Base-by-base conservation (phyloP, 2,113 vertebrate genomes). In the Rhinolophus ferrumequinum region DNA sequence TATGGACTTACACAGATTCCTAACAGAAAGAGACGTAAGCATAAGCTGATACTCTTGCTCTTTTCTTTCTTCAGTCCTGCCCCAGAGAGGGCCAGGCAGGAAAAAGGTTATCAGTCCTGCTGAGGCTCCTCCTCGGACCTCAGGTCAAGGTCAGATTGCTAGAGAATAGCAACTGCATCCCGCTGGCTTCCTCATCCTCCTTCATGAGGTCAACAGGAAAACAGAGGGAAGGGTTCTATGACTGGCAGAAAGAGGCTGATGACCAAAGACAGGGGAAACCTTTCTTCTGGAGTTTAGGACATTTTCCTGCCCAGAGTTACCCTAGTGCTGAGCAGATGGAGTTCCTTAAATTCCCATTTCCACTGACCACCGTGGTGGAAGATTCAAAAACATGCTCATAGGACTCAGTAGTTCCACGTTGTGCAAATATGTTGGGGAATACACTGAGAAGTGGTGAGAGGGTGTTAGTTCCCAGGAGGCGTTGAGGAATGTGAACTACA, bases 81-180 rank as follows among this genome's bases (percentile, higher is more conserved):
- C 26, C 50, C 44, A 9, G 66, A 87, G 56, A 83, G 62, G 47
- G 24, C 60, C 22, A 76, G 38, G 77, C 54, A 73, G 54, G 56
- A n/a, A 64, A 58, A 70, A 66, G 9, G 47, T 92, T 52, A 6
- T 26, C 90, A 35, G 18, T 72, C 19, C 77, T 58, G 2, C 8
- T 1, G 82, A 41, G 14, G 56, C 30, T 56, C 14, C 76, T 79
- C 60, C 4, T 83, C 26, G 44, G 60, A 38, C 76, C 89, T 92
- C 79, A 75, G 50, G 86, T 93, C 95, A 97, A 98, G 97, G 97
- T 95, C 96, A 97, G 95, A 73, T 86, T 60, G 15, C 75, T 93
- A n/a, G 38, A 85, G 72, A 82, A 30, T 21, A 75, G 58, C 67
- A 12, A 1, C 76, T 75, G 62, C 83, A 19, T 62, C 10, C 60